Conservation (phyloP, 2,113 vertebrate genomes). For the Periophthalmodon schlosseri region DNA sequence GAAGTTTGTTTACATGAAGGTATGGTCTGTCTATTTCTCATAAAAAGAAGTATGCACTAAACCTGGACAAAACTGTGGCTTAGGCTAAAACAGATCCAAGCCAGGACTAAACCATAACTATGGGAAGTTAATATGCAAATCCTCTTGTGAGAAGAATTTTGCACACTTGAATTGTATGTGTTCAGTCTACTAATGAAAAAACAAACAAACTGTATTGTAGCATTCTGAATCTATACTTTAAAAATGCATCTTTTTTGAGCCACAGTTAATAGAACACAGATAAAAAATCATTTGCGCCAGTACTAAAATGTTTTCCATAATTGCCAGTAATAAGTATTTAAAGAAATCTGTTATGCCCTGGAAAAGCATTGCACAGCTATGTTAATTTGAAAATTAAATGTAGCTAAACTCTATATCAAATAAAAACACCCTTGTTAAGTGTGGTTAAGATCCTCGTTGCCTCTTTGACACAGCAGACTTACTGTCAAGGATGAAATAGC, state of each 20-base stretch:
- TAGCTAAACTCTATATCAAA: neutral
- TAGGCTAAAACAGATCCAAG: neutral
- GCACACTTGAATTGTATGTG: conserved; percentile 23
- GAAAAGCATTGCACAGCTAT: neutral
- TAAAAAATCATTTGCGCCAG: neutral
- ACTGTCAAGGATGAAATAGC: conserved; percentile 20
- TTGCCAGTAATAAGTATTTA: neutral
- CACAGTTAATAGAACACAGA: neutral
- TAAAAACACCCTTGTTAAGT: neutral
- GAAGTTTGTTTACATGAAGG: neutral
- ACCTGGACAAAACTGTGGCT: neutral
- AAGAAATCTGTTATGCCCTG: neutral
- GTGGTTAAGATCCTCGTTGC: neutral
- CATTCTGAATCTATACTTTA: neutral
- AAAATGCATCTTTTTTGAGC: conserved; percentile 6
- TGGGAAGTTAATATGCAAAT: conserved; percentile 16
- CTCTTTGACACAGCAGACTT: neutral
- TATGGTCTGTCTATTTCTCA: neutral
- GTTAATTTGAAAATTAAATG: neutral
- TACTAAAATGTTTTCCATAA: neutral
- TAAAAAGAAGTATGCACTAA: neutral
- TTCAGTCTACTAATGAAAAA: conserved; percentile 4
- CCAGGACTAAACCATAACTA: neutral
- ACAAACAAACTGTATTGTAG: neutral
- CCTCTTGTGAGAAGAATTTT: conserved; percentile 14